These are phyloP conservation scores for Tarsius wallacei DNA, from an alignment of 2,797 vertebrate species.

Conservation along the genomic window DNA sequence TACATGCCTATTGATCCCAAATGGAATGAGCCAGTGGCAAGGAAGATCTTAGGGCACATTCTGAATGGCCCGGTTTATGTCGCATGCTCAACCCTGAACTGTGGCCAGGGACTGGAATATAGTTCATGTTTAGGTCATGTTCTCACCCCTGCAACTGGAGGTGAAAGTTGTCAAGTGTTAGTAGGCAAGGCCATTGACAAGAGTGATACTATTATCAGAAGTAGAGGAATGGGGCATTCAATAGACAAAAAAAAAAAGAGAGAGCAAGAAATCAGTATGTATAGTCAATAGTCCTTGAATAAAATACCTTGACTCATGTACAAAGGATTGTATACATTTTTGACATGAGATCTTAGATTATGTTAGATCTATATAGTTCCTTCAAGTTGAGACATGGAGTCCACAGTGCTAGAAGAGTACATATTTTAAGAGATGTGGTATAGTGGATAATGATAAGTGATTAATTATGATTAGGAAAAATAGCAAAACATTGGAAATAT, in stretches of 20 bases:
- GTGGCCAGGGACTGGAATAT: not conserved
- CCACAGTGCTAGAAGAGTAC: not conserved
- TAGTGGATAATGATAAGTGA: not conserved
- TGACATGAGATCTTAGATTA: conserved; percentile 9
- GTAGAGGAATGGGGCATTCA: not conserved
- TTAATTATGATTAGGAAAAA: not conserved
- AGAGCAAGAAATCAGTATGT: not conserved
- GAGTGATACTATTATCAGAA: not conserved
- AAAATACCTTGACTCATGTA: not conserved
- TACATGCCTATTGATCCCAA: not conserved
- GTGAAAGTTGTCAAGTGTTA: not conserved
- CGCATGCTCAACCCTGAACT: not conserved
- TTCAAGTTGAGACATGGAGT: not conserved
- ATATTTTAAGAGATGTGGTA: not conserved
- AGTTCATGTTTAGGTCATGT: not conserved
- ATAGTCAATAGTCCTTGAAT: not conserved
- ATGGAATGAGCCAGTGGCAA: conserved; percentile 13
- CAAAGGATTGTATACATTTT: conserved; percentile 47
- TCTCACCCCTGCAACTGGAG: not conserved
- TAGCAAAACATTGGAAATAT: conserved; percentile 3
- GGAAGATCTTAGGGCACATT: not conserved
- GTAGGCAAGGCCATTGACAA: not conserved
- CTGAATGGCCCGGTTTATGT: conserved; percentile 15
- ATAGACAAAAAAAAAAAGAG: not conserved
- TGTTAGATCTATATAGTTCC: not conserved